These are phyloP conservation scores for Vicugna pacos DNA, from an alignment of 2,113 vertebrate species.

Conservation along the genomic window DNA sequence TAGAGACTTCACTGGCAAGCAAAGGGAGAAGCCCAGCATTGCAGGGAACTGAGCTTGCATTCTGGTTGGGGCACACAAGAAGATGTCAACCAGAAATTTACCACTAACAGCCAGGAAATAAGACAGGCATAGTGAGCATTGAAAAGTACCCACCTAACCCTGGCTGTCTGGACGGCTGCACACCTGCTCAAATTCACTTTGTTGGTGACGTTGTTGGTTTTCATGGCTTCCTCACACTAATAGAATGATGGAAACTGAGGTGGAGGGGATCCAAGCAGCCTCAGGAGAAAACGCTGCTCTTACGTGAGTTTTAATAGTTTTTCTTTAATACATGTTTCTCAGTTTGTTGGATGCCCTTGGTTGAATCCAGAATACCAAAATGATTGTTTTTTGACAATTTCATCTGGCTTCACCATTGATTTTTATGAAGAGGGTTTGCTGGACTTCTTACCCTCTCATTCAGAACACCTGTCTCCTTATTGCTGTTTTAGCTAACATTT, in stretches of 20 bases:
- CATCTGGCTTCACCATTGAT: not conserved
- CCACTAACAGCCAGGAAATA: not conserved
- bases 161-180: not conserved
- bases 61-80: not conserved
- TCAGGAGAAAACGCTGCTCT: not conserved
- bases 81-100: not conserved
- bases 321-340: not conserved
- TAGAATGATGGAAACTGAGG: not conserved
- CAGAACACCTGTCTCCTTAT: not conserved
- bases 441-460: not conserved
- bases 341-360: not conserved
- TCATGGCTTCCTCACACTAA: accelerated
- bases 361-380: not conserved
- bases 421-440: not conserved
- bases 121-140: not conserved
- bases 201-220: not conserved
- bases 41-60: not conserved
- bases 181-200: not conserved
- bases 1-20: not conserved
- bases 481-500: not conserved
- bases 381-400: not conserved
- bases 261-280: not conserved
- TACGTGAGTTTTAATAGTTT: not conserved
- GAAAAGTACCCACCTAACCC: not conserved
- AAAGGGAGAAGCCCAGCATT: not conserved